Base-by-base conservation (phyloP, 2,888 invertebrate genomes). In the Leucophenga maculata region DNA sequence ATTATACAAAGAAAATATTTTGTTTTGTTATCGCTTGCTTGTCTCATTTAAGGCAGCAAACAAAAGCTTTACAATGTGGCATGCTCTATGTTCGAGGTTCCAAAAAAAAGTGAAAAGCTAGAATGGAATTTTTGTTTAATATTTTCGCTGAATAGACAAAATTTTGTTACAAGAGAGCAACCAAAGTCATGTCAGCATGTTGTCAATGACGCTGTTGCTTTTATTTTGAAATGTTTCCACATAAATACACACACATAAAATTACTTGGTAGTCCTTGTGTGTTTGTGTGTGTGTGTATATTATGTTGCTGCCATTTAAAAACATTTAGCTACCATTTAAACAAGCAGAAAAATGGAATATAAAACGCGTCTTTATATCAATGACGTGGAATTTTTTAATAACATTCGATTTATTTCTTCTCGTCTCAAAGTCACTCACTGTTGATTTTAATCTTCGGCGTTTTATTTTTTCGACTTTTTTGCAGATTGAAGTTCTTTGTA, bases 351-450 rank as follows among this genome's bases (percentile, higher is more conserved):
- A 18, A 39, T 39, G 39, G 11, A 39, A 11, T 6, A 39, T 39
- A 39, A 39, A 39, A 9, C 39, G 8, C 11, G 3, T 16, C 6
- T 55, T 55, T 55, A 14, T 55, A 55, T 26, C 22, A 55, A 26
- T 55, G 55, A 55, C 55, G 14, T 22, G 55, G 55, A 55, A 55
- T 55, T 55, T 50, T 55, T 55, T 55, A 55, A 55, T 55, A 55
- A 55, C 26, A 55, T 55, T 55, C 26, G 26, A 55, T 55, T 55
- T 55, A 26, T 26, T 6, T n/a, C 16, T 59, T n/a, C 32, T 50
- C 39, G 8, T 6, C 18, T 18, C n/a, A 50, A n/a, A 16, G 50
- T 1, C 31, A 26, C 57, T 64, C 22, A 18, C 46, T 46, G 8
- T 64, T 18, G 22, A 14, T 22, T 48, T 54, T 8, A 3, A 6